Evolutionary conservation across 2,888 invertebrate genomes (phyloP).

Genomic region (Pimpla rufipes): DNA sequence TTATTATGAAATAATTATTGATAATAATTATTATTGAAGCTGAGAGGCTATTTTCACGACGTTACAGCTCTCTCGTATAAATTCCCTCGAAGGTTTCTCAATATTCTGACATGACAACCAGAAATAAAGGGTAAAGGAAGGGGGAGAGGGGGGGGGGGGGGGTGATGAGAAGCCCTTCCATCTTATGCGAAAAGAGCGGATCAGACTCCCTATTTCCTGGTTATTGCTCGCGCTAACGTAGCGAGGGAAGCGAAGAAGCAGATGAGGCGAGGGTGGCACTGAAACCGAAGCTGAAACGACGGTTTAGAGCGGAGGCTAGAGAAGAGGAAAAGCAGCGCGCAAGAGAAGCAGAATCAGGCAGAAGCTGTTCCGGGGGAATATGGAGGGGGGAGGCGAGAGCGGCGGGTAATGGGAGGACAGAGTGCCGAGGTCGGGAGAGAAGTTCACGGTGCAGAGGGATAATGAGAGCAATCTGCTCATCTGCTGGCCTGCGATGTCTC

Average conservation of each 20-base stretch:
- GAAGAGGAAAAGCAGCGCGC: conserved; percentile 55
- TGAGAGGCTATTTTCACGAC: neutral
- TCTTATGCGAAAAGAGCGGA: conserved; percentile 50
- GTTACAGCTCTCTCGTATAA: conserved; percentile 14
- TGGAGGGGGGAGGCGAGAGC: conserved; percentile 69
- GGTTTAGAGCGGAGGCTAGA: conserved; percentile 29
- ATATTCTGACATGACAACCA: conserved; percentile 25
- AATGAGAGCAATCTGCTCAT: conserved; percentile 80
- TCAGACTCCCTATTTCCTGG: conserved; percentile 74
- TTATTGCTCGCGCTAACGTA: conserved; percentile 72
- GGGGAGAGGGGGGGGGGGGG: no score
- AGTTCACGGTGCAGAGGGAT: conserved; percentile 77
- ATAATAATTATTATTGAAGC: no score
- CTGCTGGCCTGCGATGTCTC: conserved; percentile 77
- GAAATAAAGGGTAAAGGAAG: conserved; percentile 26
- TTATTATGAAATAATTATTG: neutral
- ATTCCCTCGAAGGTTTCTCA: conserved; percentile 44
- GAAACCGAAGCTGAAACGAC: conserved; percentile 36
- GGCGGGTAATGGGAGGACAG: conserved; percentile 75
- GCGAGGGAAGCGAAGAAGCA: conserved; percentile 66
- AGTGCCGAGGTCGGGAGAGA: conserved; percentile 72
- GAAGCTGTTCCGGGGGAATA: conserved; percentile 48
- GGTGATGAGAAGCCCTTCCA: conserved; percentile 12
- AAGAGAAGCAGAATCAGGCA: conserved; percentile 61
- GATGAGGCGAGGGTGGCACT: conserved; percentile 65